phyloP scores from a whole-genome alignment of 2,888 invertebrate species.

The Eupelmus urozonus region DNA sequence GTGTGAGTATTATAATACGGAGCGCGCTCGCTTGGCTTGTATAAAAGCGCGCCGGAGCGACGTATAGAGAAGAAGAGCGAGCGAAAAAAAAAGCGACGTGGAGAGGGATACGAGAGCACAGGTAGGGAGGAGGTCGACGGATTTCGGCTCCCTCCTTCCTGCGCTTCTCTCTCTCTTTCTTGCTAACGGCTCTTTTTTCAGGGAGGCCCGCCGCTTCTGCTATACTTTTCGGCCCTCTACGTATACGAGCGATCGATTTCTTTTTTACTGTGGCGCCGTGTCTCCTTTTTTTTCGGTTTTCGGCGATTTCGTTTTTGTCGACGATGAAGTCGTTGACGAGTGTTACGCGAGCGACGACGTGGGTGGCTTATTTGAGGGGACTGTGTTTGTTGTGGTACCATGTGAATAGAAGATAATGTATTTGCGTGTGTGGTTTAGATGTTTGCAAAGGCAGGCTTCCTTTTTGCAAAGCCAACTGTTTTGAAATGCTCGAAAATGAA shows the following conservation, averaged over 20 bases:
- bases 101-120: background rate
- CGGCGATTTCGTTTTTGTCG: background rate
- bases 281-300: background rate
- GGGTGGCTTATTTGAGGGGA: background rate
- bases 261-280: background rate
- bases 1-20: slow-evolving; percentile 46
- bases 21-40: background rate
- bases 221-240: background rate
- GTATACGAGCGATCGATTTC: background rate
- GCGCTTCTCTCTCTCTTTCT: slow-evolving; percentile 3
- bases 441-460: no score
- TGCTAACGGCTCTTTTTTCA: slow-evolving; percentile 47
- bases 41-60: no score
- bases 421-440: no score
- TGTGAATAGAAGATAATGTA: no score
- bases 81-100: background rate
- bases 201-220: no score
- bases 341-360: no score
- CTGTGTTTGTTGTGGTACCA: background rate
- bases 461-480: no score
- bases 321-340: no score
- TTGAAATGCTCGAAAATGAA: no score
- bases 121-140: background rate
- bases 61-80: background rate
- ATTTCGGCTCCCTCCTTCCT: background rate